Conservation (phyloP, 1,140 invertebrate species). For the Hyphantria cunea region DNA sequence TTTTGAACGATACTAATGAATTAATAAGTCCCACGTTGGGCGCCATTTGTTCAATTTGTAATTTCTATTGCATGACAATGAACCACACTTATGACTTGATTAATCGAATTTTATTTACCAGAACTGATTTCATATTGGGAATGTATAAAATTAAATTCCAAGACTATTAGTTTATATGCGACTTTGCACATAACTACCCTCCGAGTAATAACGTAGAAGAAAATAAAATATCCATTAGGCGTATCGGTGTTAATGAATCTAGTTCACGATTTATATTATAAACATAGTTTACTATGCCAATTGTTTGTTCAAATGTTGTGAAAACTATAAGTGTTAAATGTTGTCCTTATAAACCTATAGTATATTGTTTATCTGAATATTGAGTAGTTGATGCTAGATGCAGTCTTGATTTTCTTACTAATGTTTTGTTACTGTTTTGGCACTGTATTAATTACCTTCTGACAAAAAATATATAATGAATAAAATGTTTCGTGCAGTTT, state of each 20-base stretch:
- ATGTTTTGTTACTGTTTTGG: slow-evolving; percentile 80
- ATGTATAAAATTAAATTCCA: too few species aligned
- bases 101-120: slow-evolving; percentile 12
- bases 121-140: slow-evolving; percentile 1
- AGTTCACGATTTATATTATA: slow-evolving; percentile 65
- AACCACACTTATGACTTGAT: slow-evolving; percentile 18
- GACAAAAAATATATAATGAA: slow-evolving; percentile 79
- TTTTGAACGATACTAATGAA: background rate
- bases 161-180: slow-evolving; percentile 5
- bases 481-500: slow-evolving; percentile 58
- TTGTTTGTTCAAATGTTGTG: slow-evolving; percentile 71
- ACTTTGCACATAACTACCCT: slow-evolving; percentile 47
- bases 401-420: slow-evolving; percentile 74
- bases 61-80: background rate
- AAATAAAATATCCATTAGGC: slow-evolving; percentile 65
- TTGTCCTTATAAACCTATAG: slow-evolving; percentile 58
- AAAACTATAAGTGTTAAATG: slow-evolving; percentile 69
- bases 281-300: slow-evolving; percentile 56
- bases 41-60: background rate
- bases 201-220: slow-evolving; percentile 48
- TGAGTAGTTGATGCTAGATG: slow-evolving; percentile 76
- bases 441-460: slow-evolving; percentile 80
- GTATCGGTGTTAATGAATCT: slow-evolving; percentile 69
- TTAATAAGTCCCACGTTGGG: background rate
- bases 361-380: slow-evolving; percentile 67